Conservation (phyloP, 2,113 vertebrate genomes). For the Sprattus sprattus region DNA sequence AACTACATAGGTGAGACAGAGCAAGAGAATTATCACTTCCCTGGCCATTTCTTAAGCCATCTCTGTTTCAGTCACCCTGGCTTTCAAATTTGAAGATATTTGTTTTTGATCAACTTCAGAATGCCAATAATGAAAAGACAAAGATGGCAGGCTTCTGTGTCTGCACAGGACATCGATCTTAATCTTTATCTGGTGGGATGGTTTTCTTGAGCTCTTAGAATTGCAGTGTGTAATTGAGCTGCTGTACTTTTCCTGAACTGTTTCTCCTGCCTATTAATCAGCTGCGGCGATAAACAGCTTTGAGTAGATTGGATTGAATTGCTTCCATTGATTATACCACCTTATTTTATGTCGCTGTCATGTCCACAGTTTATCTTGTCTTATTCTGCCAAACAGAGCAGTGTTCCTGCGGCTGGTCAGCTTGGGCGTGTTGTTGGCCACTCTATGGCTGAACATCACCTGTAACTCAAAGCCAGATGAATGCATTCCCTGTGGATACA, state of each 20-base stretch:
- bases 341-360: not conserved
- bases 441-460: conserved; percentile 81
- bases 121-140: too few species aligned
- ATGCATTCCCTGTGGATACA: conserved; percentile 73
- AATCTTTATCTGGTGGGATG: too few species aligned
- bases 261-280: not conserved
- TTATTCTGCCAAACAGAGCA: conserved; percentile 61
- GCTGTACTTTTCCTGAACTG: not conserved
- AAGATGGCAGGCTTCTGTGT: too few species aligned
- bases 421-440: conserved; percentile 72
- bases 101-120: not conserved
- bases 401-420: conserved; percentile 79
- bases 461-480: conserved; percentile 49
- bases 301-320: not conserved
- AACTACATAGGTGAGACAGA: too few species aligned
- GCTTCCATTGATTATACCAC: not conserved
- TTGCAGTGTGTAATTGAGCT: not conserved
- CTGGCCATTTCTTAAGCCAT: too few species aligned
- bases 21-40: too few species aligned
- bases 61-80: too few species aligned
- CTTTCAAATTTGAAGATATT: not conserved
- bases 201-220: too few species aligned
- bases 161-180: too few species aligned
- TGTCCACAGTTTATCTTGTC: not conserved
- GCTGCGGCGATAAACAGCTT: not conserved